A percentile compares a stretch with the other conserved stretches of the same genome.
phyloP scores from a whole-genome alignment of 2,113 vertebrate genomes.

The Gobius niger region DNA sequence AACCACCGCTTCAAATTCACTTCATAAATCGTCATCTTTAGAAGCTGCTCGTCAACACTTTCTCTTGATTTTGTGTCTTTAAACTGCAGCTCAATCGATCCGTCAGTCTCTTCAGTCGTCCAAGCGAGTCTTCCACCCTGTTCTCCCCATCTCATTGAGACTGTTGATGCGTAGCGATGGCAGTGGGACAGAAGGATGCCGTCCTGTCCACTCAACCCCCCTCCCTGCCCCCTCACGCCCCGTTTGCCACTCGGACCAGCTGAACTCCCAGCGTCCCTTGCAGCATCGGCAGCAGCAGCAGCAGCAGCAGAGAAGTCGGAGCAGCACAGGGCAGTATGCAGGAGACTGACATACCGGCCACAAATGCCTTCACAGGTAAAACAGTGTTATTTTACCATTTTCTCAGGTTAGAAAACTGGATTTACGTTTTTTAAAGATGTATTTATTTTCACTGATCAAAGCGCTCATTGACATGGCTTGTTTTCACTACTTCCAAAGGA shows the following conservation, averaged over 20 bases:
- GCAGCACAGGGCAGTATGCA: slow-evolving; percentile 91
- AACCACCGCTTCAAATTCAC: neutral
- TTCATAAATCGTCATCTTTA: slow-evolving; percentile 15
- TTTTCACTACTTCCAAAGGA: no score
- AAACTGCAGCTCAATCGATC: neutral
- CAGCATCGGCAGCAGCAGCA: slow-evolving; percentile 71
- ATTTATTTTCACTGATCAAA: no score
- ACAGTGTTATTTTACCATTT: neutral
- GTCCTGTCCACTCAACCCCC: slow-evolving; percentile 55
- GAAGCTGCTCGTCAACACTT: slow-evolving; percentile 5
- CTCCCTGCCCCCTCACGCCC: slow-evolving; percentile 53
- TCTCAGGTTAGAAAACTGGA: no score
- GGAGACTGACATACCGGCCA: slow-evolving; percentile 95
- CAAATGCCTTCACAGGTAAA: slow-evolving; percentile 96
- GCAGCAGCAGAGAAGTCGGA: slow-evolving; percentile 55
- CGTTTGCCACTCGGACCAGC: slow-evolving; percentile 77
- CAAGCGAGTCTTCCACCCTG: neutral
- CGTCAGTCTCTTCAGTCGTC: neutral
- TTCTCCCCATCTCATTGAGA: slow-evolving; percentile 24
- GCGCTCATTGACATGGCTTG: no score
- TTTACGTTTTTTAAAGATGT: no score
- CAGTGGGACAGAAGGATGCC: slow-evolving; percentile 52
- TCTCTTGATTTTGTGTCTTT: slow-evolving; percentile 4
- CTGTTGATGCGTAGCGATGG: slow-evolving; percentile 65
- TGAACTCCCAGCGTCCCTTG: slow-evolving; percentile 70